These are phyloP conservation scores for Mus caroli DNA, from an alignment of 2,797 vertebrate species.

Conservation along the genomic window DNA sequence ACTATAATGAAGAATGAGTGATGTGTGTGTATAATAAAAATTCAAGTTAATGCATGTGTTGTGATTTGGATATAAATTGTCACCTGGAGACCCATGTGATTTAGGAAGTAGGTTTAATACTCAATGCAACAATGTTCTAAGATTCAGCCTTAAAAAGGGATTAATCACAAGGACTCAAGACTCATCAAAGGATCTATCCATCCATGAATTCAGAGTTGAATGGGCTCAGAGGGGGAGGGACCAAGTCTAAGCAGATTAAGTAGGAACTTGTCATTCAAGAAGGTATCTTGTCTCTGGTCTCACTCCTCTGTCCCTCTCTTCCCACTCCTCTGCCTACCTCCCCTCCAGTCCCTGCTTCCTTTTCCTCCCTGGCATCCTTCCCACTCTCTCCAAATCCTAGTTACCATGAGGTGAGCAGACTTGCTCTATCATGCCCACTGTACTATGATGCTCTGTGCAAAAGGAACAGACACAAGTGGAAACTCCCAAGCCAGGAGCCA, in stretches of 20 bases:
- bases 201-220: neutral
- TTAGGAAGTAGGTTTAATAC: neutral
- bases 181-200: neutral
- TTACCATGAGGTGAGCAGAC: neutral
- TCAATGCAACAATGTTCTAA: neutral
- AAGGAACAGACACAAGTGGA: neutral
- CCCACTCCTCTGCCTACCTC: no score
- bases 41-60: neutral
- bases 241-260: neutral
- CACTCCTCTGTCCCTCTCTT: neutral
- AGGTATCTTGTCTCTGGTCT: neutral
- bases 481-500: neutral
- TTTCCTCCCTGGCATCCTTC: neutral
- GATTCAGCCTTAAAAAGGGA: neutral
- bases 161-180: neutral
- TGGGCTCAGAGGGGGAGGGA: neutral
- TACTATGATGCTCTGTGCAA: neutral
- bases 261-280: neutral
- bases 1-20: neutral
- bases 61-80: neutral
- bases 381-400: no score
- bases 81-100: neutral
- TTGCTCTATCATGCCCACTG: neutral
- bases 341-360: neutral
- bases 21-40: neutral